Conservation (phyloP, 2,888 invertebrate genomes). For the Tortricodes alternella region DNA sequence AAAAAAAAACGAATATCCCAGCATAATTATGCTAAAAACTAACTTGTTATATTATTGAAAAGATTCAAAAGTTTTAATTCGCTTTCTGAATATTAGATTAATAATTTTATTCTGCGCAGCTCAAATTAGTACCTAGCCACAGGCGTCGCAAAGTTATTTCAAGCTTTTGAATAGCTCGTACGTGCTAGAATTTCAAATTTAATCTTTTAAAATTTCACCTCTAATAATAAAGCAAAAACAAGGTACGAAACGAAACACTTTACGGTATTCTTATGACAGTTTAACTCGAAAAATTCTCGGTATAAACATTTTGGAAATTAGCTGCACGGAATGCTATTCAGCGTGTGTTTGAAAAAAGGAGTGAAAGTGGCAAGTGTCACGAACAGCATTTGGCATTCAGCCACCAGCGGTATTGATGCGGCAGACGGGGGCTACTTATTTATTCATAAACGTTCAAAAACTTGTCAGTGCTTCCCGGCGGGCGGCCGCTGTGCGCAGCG, state of each 20-base stretch:
- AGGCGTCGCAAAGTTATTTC: slow-evolving; percentile 30
- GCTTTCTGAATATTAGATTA: slow-evolving; percentile 14
- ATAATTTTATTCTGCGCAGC: slow-evolving; percentile 18
- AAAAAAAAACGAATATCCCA: no score
- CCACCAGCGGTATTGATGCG: slow-evolving; percentile 72
- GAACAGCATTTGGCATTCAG: slow-evolving; percentile 76
- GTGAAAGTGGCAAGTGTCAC: slow-evolving; percentile 78
- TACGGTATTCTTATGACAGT: slow-evolving; percentile 30
- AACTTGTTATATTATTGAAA: slow-evolving; percentile 19
- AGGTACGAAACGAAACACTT: slow-evolving; percentile 35
- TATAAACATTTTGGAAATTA: slow-evolving; percentile 54
- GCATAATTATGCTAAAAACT: background rate
- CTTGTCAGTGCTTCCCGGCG: slow-evolving; percentile 57
- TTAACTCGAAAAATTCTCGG: slow-evolving; percentile 28
- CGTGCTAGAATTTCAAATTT: slow-evolving; percentile 33
- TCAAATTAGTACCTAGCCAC: slow-evolving; percentile 28
- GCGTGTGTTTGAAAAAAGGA: slow-evolving; percentile 55
- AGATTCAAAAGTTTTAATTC: slow-evolving; percentile 13
- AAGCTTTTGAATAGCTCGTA: slow-evolving; percentile 29
- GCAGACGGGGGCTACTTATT: slow-evolving; percentile 73
- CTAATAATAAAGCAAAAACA: slow-evolving; percentile 25
- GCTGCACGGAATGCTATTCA: slow-evolving; percentile 58
- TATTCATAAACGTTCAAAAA: slow-evolving; percentile 81
- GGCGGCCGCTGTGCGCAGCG: slow-evolving; percentile 35
- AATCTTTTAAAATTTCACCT: slow-evolving; percentile 29